These are phyloP conservation scores for Saccostrea glomerata DNA, from an alignment of 1,140 invertebrate genomes.

Conservation along the genomic window DNA sequence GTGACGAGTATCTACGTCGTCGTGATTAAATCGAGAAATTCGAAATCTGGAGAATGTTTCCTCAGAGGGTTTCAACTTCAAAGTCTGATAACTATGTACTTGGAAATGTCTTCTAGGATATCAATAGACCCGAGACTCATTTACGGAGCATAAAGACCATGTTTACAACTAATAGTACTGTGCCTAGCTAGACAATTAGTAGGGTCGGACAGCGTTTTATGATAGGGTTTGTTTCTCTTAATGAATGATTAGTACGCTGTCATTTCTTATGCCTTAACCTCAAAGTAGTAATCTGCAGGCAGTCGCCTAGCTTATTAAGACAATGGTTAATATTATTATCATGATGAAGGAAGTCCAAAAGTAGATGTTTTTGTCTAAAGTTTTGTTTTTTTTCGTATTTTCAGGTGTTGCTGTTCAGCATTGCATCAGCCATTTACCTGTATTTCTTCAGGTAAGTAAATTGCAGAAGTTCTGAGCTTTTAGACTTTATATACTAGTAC, in stretches of 20 bases:
- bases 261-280: not conserved
- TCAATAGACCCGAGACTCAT: not conserved
- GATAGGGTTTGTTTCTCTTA: slow-evolving; percentile 28
- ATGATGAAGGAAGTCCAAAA: too few species aligned
- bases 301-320: not conserved
- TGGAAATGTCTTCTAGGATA: not conserved
- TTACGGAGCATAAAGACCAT: slow-evolving; percentile 17
- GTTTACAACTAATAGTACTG: not conserved
- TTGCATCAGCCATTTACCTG: slow-evolving; percentile 66
- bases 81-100: slow-evolving; percentile 14
- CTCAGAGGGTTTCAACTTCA: not conserved
- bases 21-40: slow-evolving; percentile 27
- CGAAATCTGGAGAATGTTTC: not conserved
- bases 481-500: not conserved
- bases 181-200: not conserved
- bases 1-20: not conserved
- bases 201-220: not conserved
- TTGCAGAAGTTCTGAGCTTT: not conserved
- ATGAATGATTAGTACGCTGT: not conserved
- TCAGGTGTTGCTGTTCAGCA: slow-evolving; percentile 71
- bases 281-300: not conserved
- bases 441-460: slow-evolving; percentile 71
- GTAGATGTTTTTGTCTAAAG: not conserved
- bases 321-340: not conserved
- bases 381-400: slow-evolving; percentile 48